phyloP scores from a whole-genome alignment of 2,888 invertebrate genomes.

The Lasioglossum figueresi region DNA sequence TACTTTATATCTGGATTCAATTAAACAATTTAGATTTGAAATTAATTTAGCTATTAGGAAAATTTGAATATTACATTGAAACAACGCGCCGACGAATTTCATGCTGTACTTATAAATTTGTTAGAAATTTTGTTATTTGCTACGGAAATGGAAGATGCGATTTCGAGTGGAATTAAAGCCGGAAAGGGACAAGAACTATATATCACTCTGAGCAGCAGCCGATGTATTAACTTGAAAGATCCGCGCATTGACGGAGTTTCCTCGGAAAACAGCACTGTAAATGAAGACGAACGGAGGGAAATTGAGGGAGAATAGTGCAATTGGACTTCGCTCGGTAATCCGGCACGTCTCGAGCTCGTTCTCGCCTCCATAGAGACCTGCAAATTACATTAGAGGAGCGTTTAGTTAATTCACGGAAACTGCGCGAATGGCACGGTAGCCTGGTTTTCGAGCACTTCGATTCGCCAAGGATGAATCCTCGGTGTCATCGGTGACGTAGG shows the following conservation, averaged over 20 bases:
- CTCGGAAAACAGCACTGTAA: not conserved
- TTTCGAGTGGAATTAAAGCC: not conserved
- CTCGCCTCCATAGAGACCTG: slow-evolving; percentile 8
- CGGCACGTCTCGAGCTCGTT: not conserved
- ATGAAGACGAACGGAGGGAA: not conserved
- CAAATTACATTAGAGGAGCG: slow-evolving; percentile 33
- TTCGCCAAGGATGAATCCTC: not conserved
- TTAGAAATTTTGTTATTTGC: not conserved
- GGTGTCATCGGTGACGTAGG: slow-evolving; percentile 67
- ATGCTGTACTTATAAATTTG: not conserved
- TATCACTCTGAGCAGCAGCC: not conserved
- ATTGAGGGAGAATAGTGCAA: slow-evolving; percentile 19
- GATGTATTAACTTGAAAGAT: not conserved
- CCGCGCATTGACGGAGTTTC: not conserved
- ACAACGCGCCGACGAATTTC: not conserved
- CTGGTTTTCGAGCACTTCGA: slow-evolving; percentile 43
- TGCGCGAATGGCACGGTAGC: slow-evolving; percentile 32
- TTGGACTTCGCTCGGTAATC: slow-evolving; percentile 21
- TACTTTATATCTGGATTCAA: no score
- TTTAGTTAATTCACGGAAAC: slow-evolving; percentile 11
- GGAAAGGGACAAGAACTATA: not conserved
- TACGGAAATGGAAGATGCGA: not conserved
- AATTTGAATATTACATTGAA: not conserved
- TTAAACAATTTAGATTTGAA: no score
- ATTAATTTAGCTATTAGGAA: no score